phyloP scores from a whole-genome alignment of 2,113 vertebrate genomes.

The Megaceryle maxima region DNA sequence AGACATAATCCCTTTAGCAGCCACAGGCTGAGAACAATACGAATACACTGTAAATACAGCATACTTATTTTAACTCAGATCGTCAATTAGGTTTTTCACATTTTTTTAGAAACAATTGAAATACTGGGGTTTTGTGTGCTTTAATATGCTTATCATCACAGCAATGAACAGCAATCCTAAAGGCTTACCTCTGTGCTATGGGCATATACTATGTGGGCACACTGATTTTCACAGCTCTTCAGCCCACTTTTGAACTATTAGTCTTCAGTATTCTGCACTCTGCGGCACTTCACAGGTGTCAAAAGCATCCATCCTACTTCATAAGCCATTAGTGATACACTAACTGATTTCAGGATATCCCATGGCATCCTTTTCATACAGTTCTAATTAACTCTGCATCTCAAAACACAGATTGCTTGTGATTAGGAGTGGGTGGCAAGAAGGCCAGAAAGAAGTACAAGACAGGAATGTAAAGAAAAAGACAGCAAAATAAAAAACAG shows the following conservation, averaged over 20 bases:
- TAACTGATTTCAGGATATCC: not conserved
- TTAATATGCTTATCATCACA: not conserved
- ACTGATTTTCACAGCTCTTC: not conserved
- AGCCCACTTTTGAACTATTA: not conserved
- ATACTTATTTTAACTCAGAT: not conserved
- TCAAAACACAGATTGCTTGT: not conserved
- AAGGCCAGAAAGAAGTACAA: not conserved
- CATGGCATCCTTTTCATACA: not conserved
- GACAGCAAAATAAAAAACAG: not conserved
- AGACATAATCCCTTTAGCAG: not conserved
- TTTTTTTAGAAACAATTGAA: not conserved
- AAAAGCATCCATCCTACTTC: not conserved
- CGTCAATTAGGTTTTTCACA: not conserved
- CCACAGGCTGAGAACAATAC: not conserved
- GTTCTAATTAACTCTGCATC: not conserved
- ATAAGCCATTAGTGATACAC: not conserved
- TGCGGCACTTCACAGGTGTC: not conserved
- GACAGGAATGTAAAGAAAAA: not conserved
- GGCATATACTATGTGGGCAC: not conserved
- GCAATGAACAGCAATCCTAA: not conserved
- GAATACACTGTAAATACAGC: not conserved
- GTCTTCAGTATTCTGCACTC: not conserved
- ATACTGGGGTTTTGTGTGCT: accelerated
- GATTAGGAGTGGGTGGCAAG: not conserved
- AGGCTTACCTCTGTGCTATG: not conserved